phyloP scores from a whole-genome alignment of 1,140 invertebrate species.

The Hyphantria cunea region DNA sequence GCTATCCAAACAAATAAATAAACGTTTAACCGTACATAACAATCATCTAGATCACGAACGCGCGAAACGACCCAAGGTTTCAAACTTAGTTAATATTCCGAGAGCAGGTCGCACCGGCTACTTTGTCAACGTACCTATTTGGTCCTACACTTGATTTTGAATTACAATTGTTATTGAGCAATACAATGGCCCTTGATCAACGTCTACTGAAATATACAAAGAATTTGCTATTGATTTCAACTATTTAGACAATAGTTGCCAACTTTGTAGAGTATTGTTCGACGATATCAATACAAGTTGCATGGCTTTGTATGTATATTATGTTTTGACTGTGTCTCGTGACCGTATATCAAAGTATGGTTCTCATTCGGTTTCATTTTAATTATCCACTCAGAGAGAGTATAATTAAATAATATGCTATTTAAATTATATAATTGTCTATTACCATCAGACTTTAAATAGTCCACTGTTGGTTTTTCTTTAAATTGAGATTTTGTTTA shows the following conservation, averaged over 20 bases:
- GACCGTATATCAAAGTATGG: too few relatives aligned
- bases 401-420: too few relatives aligned
- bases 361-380: too few relatives aligned
- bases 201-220: conserved; percentile 17
- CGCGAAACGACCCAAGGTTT: conserved; percentile 50
- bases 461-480: too few relatives aligned
- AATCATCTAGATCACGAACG: conserved; percentile 58
- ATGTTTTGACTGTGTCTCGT: too few relatives aligned
- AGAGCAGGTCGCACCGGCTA: conserved; percentile 32
- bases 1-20: conserved; percentile 3
- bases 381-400: too few relatives aligned
- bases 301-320: neutral
- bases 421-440: too few relatives aligned
- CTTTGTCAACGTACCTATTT: conserved; percentile 68
- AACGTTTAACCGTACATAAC: conserved; percentile 21
- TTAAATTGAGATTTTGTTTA: too few relatives aligned
- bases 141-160: conserved; percentile 59
- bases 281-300: neutral
- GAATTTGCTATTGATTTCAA: conserved; percentile 21
- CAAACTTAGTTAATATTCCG: conserved; percentile 60
- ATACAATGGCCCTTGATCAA: conserved; percentile 65
- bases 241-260: conserved; percentile 20
- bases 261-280: conserved; percentile 19
- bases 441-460: too few relatives aligned
- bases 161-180: conserved; percentile 70